phyloP scores from a whole-genome alignment of 2,888 invertebrate genomes.

The Agelastica alni region DNA sequence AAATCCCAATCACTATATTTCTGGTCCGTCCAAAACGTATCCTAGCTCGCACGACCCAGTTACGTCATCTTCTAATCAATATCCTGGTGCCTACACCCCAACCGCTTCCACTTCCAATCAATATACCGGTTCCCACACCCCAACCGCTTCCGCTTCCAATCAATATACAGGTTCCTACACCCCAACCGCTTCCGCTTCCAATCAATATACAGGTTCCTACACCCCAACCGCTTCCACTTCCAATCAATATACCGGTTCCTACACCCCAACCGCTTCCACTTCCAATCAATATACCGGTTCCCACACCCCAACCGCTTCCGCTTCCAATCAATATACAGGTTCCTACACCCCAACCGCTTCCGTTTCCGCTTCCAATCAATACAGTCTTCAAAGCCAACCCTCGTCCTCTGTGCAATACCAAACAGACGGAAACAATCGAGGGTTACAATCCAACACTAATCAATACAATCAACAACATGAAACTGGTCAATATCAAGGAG shows the following conservation, averaged over 20 bases:
- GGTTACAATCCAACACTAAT: too few relatives aligned
- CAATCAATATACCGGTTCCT: background rate
- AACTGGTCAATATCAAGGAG: background rate
- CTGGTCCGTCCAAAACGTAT: too few relatives aligned
- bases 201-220: background rate
- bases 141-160: too few relatives aligned
- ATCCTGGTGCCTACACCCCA: slow-evolving; percentile 6
- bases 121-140: background rate
- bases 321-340: background rate
- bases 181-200: too few relatives aligned
- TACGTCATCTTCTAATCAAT: background rate
- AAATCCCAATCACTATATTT: slow-evolving; percentile 15
- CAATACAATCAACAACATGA: slow-evolving; percentile 11
- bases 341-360: background rate
- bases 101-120: background rate
- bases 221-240: too few relatives aligned
- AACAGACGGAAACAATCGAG: background rate
- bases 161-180: background rate
- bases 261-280: too few relatives aligned
- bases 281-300: background rate
- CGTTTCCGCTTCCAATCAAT: too few relatives aligned
- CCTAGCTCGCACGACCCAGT: slow-evolving; percentile 1
- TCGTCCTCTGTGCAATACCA: too few relatives aligned
- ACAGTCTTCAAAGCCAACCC: too few relatives aligned
- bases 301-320: background rate